A percentile compares a stretch with the other conserved stretches of the same genome.
phyloP scores from a whole-genome alignment of 2,888 invertebrate species.

The Eucera pruinosa region DNA sequence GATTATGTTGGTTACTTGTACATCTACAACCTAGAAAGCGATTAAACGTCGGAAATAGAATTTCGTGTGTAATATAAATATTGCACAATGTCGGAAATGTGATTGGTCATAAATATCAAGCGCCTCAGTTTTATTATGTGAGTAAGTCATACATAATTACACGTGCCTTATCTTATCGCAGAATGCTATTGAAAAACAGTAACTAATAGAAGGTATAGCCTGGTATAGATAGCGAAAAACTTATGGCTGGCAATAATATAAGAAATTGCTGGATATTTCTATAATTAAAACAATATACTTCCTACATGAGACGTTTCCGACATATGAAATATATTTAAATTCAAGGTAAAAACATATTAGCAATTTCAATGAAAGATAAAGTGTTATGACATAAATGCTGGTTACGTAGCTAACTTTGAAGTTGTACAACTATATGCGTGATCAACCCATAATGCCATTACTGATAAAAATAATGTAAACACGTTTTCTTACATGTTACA shows the following conservation, averaged over 20 bases:
- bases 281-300: neutral
- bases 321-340: too few species aligned
- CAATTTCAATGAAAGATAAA: neutral
- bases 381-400: neutral
- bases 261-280: neutral
- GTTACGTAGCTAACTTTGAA: neutral
- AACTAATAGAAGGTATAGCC: too few species aligned
- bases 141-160: neutral
- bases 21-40: neutral
- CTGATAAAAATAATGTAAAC: constrained; percentile 18
- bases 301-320: too few species aligned
- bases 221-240: too few species aligned
- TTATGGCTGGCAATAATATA: neutral
- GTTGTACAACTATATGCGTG: neutral
- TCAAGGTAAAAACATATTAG: too few species aligned
- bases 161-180: constrained; percentile 43
- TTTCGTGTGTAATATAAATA: neutral
- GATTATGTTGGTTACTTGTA: neutral
- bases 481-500: too few species aligned
- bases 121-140: neutral
- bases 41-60: neutral
- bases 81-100: neutral
- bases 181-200: neutral
- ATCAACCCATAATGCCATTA: constrained; percentile 7
- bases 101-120: neutral